Evolutionary conservation across 2,113 vertebrate species (phyloP), one percentile per base, ranked within the genome.

Genomic region (Puntigrus tetrazona): DNA sequence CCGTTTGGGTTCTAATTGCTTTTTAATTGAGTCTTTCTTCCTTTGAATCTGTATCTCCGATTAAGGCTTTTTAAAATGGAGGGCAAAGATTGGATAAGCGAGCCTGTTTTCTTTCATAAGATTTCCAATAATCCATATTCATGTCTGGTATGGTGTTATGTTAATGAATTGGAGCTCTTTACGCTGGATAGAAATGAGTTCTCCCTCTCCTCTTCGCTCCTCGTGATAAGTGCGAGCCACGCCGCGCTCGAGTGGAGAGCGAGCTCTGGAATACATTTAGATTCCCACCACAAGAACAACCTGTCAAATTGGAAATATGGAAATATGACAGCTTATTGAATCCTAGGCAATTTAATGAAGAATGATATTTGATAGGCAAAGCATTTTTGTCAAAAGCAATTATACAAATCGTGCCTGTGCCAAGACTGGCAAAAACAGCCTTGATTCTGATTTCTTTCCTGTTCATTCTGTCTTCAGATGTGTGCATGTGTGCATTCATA

Each of bases 301-400:
- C 82, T 87, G 84, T 89, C 86, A 89, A 89, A 87, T 86, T 89
- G 86, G 86, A 89, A 89, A 89, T 88, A 89, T 89, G 86, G 82
- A 89, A 89, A 89, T 89, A 78, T 70, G 77, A 87, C 73, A 86
- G 86, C 82, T 87, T 86, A 86, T 89, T 89, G 88, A 89, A 87
- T 87, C 72, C 74, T 63, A 65, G 78, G 76, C 69, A 83, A 74
- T 83, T 85, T 85, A 84, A 84, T 86, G 86, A 85, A 85, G 87
- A 73, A 85, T 85, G 83, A 87, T 85, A 80, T 83, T 88, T 88
- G 75, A 83, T 59, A 63, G 80, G 81, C 85, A 83, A 82, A 85
- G 81, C 75, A 78, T 85, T 81, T 88, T 87, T 85, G 83, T 87
- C 61, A 59, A 85, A 78, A 82, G 83, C 78, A 87, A 85, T 79